Conservation (phyloP, 35 echinoderm and acorn worm genomes). For the Patiria miniata region DNA sequence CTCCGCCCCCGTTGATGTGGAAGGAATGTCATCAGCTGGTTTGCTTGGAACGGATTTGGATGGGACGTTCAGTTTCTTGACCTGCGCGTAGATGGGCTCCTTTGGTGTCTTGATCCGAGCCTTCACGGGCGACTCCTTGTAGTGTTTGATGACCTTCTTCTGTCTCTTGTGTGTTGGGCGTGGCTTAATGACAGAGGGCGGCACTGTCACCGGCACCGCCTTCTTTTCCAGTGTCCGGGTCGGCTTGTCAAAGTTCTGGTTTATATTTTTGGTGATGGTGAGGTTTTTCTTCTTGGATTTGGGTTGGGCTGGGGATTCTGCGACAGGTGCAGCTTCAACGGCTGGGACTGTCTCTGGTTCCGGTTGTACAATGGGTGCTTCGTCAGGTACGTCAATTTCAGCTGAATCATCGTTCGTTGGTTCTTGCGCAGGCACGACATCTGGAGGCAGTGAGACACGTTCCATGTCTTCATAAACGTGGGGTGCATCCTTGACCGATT, state of each 20-base stretch:
- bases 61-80: constrained; percentile 17
- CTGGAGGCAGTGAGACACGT: neutral
- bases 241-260: neutral
- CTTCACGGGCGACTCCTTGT: constrained; percentile 13
- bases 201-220: neutral
- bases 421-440: neutral
- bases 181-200: neutral
- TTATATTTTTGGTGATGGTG: neutral
- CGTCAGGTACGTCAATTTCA: neutral
- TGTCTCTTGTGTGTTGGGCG: neutral
- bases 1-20: neutral
- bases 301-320: neutral
- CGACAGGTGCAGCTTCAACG: neutral
- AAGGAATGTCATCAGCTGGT: neutral
- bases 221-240: neutral
- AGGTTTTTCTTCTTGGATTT: constrained; percentile 11
- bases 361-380: neutral
- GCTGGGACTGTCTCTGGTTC: neutral
- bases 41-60: neutral
- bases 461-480: too few relatives aligned
- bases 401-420: neutral
- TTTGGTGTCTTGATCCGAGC: neutral
- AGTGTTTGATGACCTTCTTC: neutral
- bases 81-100: constrained; percentile 12
- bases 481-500: neutral